Evolutionary conservation across 2,888 invertebrate genomes (phyloP).

Genomic region (Slavum lentiscoides): DNA sequence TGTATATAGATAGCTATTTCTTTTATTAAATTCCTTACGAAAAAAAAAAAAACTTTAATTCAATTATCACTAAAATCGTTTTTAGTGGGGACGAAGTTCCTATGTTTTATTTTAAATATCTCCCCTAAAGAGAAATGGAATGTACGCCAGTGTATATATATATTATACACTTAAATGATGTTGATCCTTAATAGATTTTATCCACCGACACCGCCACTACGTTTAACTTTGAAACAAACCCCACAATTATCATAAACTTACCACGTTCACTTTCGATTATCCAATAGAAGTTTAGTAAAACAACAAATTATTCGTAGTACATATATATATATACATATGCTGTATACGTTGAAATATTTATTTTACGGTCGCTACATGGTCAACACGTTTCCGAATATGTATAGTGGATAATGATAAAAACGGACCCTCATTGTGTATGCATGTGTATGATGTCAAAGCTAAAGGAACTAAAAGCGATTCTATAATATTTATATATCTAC

Average conservation of each 20-base stretch:
- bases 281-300: conserved; percentile 5
- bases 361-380: not conserved
- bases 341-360: conserved; percentile 17
- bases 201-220: not conserved
- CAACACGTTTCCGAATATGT: not conserved
- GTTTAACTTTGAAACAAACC: not conserved
- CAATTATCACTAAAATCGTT: too few relatives aligned
- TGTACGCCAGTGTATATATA: too few relatives aligned
- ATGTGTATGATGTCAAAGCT: too few relatives aligned
- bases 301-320: conserved; percentile 28
- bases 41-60: too few relatives aligned
- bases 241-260: conserved; percentile 5
- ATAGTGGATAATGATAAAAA: not conserved
- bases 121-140: too few relatives aligned
- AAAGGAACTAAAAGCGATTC: too few relatives aligned
- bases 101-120: too few relatives aligned
- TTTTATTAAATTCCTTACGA: too few relatives aligned
- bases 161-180: not conserved
- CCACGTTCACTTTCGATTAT: conserved; percentile 6
- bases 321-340: too few relatives aligned
- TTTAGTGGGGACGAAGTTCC: too few relatives aligned
- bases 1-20: too few relatives aligned
- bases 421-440: not conserved
- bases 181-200: not conserved
- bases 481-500: too few relatives aligned